These are phyloP conservation scores for Anabas testudineus DNA, from an alignment of 2,797 vertebrate species.

Conservation along the genomic window DNA sequence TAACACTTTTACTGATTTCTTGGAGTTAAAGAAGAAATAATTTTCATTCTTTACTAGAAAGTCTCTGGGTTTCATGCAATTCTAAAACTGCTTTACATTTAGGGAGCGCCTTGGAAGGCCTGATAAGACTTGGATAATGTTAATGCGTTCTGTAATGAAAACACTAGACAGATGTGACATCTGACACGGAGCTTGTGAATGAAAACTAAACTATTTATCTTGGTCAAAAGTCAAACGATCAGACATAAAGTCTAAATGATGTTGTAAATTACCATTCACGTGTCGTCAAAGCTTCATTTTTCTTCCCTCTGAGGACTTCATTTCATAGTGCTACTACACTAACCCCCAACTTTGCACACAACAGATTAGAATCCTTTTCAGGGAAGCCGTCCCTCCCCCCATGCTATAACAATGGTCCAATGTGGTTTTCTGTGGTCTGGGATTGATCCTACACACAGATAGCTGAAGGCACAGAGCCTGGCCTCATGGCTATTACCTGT, in stretches of 20 bases:
- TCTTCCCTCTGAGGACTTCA: constrained; percentile 26
- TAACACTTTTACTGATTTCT: too few relatives aligned
- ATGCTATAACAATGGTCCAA: constrained; percentile 71
- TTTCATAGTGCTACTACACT: constrained; percentile 18
- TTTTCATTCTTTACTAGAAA: too few relatives aligned
- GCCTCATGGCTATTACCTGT: constrained; percentile 58
- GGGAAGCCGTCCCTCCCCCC: constrained; percentile 57
- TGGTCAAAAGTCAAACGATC: too few relatives aligned
- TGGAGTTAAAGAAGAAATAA: too few relatives aligned
- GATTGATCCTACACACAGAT: constrained; percentile 66
- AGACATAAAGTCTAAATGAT: too few relatives aligned
- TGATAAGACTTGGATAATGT: too few relatives aligned
- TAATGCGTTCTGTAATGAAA: neutral
- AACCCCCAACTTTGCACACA: constrained; percentile 50
- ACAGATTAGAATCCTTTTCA: constrained; percentile 71
- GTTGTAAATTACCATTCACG: neutral
- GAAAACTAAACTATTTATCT: too few relatives aligned
- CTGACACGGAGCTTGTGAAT: neutral
- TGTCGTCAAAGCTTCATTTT: too few relatives aligned
- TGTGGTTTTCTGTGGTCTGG: constrained; percentile 55
- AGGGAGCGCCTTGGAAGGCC: neutral
- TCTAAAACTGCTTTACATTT: neutral
- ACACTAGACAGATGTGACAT: neutral
- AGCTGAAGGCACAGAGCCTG: constrained; percentile 29
- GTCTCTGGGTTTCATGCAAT: too few relatives aligned